Percentiles rank a stretch among this genome's conserved stretches.
Evolutionary conservation across 2,797 vertebrate species (phyloP).

Genomic region (Acanthurus tractus): DNA sequence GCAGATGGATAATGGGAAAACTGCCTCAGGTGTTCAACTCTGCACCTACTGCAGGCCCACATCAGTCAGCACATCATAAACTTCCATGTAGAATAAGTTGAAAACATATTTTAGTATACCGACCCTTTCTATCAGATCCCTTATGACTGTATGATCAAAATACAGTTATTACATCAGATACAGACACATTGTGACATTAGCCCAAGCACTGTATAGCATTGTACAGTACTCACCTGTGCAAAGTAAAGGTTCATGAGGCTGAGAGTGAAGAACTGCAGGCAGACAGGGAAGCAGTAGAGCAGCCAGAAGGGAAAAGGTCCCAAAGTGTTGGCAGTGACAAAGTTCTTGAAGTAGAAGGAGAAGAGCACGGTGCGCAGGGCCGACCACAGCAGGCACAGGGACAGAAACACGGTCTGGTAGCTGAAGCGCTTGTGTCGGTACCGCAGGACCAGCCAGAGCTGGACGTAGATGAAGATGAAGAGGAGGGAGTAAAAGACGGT

Average conservation of each 20-base stretch:
- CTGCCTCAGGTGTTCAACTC: background rate
- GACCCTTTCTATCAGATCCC: background rate
- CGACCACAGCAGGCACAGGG: constrained; percentile 97
- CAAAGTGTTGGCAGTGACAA: constrained; percentile 91
- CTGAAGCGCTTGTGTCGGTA: constrained; percentile 96
- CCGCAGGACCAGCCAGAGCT: constrained; percentile 96
- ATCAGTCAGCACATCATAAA: background rate
- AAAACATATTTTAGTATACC: background rate
- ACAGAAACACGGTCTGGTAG: constrained; percentile 97
- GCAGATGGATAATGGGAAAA: background rate
- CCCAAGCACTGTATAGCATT: no score
- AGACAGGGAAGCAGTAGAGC: constrained; percentile 97
- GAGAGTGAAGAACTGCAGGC: constrained; percentile 98
- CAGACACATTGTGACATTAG: background rate
- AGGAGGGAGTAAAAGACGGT: constrained; percentile 94
- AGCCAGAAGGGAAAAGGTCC: constrained; percentile 96
- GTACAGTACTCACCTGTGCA: constrained; percentile 89
- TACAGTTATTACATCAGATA: background rate
- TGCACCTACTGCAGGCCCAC: background rate
- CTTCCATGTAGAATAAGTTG: background rate
- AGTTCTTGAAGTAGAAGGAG: constrained; percentile 97
- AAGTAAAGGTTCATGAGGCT: constrained; percentile 98
- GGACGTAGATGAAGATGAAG: constrained; percentile 92
- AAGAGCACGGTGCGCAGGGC: constrained; percentile 95
- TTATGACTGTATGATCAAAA: no score